A percentile compares a stretch with the other conserved stretches of the same genome.
Evolutionary conservation across 2,797 vertebrate genomes (phyloP).

Genomic region (Remorina albescens): DNA sequence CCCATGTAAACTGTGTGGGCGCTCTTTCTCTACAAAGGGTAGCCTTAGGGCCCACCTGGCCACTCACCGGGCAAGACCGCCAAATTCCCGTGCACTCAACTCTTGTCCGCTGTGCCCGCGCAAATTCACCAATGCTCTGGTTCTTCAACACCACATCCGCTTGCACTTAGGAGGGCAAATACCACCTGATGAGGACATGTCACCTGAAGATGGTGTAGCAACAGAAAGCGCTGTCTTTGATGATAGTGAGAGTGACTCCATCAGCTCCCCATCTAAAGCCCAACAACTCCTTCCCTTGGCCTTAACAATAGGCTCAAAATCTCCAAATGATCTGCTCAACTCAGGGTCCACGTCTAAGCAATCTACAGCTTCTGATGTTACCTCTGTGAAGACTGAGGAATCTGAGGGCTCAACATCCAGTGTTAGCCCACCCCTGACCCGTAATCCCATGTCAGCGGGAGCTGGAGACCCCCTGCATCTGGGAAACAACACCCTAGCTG

Average conservation of each 20-base stretch:
- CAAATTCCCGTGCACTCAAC: constrained; percentile 89
- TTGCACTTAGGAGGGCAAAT: constrained; percentile 94
- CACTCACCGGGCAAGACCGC: constrained; percentile 90
- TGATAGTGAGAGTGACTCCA: constrained; percentile 42
- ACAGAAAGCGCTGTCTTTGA: constrained; percentile 38
- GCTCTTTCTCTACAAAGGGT: constrained; percentile 93
- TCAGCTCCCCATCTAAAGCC: constrained; percentile 59
- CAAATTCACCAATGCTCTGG: constrained; percentile 94
- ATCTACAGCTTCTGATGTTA: constrained; percentile 58
- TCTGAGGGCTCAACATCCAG: constrained; percentile 71
- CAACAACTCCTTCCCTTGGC: constrained; percentile 81
- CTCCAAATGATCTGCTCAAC: constrained; percentile 50
- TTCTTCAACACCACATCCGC: constrained; percentile 95
- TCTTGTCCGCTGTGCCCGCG: constrained; percentile 94
- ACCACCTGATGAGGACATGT: constrained; percentile 84
- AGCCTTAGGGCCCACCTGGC: constrained; percentile 92
- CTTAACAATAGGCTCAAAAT: constrained; percentile 76
- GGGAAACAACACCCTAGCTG: constrained; percentile 46
- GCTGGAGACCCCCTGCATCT: constrained; percentile 63
- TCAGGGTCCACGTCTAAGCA: constrained; percentile 67
- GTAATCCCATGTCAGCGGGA: constrained; percentile 64
- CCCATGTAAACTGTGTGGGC: constrained; percentile 93
- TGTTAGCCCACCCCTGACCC: constrained; percentile 71
- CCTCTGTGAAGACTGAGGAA: constrained; percentile 72
- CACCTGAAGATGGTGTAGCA: constrained; percentile 57